Evolutionary conservation across 2,888 invertebrate genomes (phyloP).

Genomic region (Torymus tubicola): DNA sequence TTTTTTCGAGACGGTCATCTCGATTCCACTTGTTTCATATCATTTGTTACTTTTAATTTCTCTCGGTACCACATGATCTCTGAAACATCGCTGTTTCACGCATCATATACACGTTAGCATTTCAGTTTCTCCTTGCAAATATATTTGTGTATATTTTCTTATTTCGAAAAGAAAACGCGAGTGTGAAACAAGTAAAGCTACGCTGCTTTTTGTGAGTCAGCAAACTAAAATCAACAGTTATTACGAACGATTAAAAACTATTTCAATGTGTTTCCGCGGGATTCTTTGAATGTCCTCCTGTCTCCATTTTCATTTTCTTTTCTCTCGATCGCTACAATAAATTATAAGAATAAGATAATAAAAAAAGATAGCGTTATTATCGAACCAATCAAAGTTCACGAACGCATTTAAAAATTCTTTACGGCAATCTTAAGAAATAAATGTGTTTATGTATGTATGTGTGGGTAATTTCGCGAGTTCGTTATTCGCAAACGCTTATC

Average conservation of each 20-base stretch:
- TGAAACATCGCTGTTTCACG: constrained; percentile 42
- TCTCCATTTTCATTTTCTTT: constrained; percentile 40
- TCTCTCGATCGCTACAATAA: constrained; percentile 55
- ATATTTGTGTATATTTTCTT: constrained; percentile 51
- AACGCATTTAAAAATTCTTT: constrained; percentile 43
- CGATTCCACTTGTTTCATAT: constrained; percentile 45
- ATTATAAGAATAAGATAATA: constrained; percentile 59
- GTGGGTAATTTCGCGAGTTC: constrained; percentile 40
- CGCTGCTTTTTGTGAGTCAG: constrained; percentile 43
- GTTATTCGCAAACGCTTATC: constrained; percentile 36
- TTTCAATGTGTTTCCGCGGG: constrained; percentile 46
- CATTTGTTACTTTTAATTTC: constrained; percentile 49
- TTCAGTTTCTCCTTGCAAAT: constrained; percentile 42
- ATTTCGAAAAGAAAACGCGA: constrained; percentile 48
- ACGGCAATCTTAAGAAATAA: constrained; percentile 46
- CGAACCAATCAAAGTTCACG: constrained; percentile 43
- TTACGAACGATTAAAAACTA: constrained; percentile 51
- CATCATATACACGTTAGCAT: constrained; percentile 38
- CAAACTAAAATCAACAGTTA: constrained; percentile 57
- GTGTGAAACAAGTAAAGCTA: constrained; percentile 55
- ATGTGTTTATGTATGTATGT: background rate
- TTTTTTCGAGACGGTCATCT: constrained; percentile 49
- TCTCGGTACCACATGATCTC: constrained; percentile 45
- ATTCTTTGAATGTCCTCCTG: constrained; percentile 56
- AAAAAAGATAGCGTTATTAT: constrained; percentile 41